These are phyloP conservation scores for Perizoma affinitatum DNA, from an alignment of 2,888 invertebrate genomes.

Conservation along the genomic window DNA sequence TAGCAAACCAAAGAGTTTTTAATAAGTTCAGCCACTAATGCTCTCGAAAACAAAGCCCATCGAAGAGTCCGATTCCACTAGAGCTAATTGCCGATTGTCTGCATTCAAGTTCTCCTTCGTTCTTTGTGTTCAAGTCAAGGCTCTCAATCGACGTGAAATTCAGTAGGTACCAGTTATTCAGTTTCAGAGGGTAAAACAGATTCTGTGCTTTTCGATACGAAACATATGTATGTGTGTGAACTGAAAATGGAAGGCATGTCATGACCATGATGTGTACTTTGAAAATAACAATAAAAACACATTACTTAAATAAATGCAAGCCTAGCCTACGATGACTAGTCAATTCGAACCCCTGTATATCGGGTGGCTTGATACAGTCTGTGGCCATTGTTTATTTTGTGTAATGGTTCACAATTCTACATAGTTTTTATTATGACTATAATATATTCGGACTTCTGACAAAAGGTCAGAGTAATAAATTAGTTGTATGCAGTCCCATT, in stretches of 20 bases:
- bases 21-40: conserved; percentile 57
- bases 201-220: no score
- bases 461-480: no score
- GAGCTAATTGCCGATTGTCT: conserved; percentile 74
- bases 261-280: no score
- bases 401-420: conserved; percentile 15
- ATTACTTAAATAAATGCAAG: neutral
- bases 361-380: conserved; percentile 49
- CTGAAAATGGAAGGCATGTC: no score
- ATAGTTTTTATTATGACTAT: conserved; percentile 6
- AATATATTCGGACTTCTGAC: no score
- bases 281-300: no score
- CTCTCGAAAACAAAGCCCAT: conserved; percentile 59
- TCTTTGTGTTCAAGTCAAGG: conserved; percentile 53
- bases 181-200: neutral
- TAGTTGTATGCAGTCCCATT: no score
- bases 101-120: conserved; percentile 41
- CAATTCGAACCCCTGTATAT: conserved; percentile 52
- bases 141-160: conserved; percentile 1
- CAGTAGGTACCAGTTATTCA: neutral
- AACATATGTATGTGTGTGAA: no score
- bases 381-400: conserved; percentile 38
- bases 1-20: conserved; percentile 7
- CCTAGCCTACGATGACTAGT: conserved; percentile 48
- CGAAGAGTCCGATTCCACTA: conserved; percentile 65